Evolutionary conservation across 1,140 invertebrate genomes (phyloP).

Genomic region (Homalodisca vitripennis): DNA sequence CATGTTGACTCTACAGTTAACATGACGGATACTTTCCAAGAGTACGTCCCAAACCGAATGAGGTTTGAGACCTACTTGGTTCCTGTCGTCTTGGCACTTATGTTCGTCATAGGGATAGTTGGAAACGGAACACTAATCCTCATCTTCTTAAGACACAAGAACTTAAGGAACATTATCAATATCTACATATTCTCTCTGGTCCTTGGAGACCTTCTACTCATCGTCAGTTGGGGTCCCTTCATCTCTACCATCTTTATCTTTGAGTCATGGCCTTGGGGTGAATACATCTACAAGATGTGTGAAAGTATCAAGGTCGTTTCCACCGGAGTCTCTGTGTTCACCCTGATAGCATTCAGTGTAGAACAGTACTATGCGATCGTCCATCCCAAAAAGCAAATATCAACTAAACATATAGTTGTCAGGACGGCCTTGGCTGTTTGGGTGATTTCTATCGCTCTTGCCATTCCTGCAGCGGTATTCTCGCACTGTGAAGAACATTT

Average conservation of each 20-base stretch:
- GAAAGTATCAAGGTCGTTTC: conserved; percentile 88
- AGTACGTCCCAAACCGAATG: conserved; percentile 52
- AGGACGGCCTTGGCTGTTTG: conserved; percentile 78
- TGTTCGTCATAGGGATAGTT: conserved; percentile 81
- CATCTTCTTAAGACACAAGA: conserved; percentile 74
- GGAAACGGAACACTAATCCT: conserved; percentile 89
- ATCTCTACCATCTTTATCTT: conserved; percentile 82
- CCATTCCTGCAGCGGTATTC: conserved; percentile 76
- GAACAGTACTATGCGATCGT: conserved; percentile 92
- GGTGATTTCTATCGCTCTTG: conserved; percentile 74
- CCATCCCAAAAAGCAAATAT: conserved; percentile 72
- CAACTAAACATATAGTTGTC: conserved; percentile 42
- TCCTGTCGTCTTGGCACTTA: conserved; percentile 80
- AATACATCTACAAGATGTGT: conserved; percentile 75
- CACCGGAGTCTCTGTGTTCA: conserved; percentile 92
- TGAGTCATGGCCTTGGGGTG: conserved; percentile 86
- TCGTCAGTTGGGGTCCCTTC: conserved; percentile 85
- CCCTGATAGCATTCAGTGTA: conserved; percentile 83
- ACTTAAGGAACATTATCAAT: conserved; percentile 87
- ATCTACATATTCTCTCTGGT: conserved; percentile 79
- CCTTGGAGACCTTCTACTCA: conserved; percentile 72
- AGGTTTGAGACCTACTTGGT: conserved; percentile 83
- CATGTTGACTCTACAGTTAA: no score
- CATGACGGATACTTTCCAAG: no score
- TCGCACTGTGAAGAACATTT: conserved; percentile 58